Conservation (phyloP, 1,140 invertebrate species). For the Drosophila rufa region DNA sequence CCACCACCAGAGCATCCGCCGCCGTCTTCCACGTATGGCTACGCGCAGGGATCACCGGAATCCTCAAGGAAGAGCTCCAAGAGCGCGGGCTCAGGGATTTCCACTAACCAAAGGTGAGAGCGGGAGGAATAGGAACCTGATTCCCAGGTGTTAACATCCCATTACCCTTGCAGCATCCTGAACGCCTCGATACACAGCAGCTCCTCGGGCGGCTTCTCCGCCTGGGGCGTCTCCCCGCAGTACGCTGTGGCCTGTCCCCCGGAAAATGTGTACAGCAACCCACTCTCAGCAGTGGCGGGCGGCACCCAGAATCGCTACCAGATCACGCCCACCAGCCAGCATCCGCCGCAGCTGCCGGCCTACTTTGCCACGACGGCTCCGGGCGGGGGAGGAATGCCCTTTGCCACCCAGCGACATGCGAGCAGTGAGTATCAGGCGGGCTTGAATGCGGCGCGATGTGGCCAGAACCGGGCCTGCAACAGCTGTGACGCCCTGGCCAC, state of each 20-base stretch:
- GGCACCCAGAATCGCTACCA: constrained; percentile 81
- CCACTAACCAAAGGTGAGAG: constrained; percentile 82
- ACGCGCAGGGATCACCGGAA: constrained; percentile 80
- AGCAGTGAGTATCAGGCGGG: constrained; percentile 81
- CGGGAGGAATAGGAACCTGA: neutral
- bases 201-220: constrained; percentile 82
- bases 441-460: constrained; percentile 71
- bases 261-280: constrained; percentile 84
- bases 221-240: constrained; percentile 80
- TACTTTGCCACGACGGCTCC: constrained; percentile 68
- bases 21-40: constrained; percentile 85
- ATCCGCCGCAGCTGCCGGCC: constrained; percentile 79
- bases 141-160: neutral
- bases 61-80: constrained; percentile 84
- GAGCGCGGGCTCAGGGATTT: constrained; percentile 79
- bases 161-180: constrained; percentile 52
- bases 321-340: constrained; percentile 82
- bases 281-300: constrained; percentile 68
- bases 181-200: constrained; percentile 84
- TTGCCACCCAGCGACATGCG: constrained; percentile 78
- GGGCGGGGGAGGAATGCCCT: constrained; percentile 69
- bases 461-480: constrained; percentile 76
- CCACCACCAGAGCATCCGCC: constrained; percentile 93
- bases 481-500: constrained; percentile 82
- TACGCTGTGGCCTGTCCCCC: constrained; percentile 62